Percentiles rank a stretch among this genome's conserved stretches.
Conservation (phyloP, 1,140 invertebrate genomes). For the Musca vetustissima region DNA sequence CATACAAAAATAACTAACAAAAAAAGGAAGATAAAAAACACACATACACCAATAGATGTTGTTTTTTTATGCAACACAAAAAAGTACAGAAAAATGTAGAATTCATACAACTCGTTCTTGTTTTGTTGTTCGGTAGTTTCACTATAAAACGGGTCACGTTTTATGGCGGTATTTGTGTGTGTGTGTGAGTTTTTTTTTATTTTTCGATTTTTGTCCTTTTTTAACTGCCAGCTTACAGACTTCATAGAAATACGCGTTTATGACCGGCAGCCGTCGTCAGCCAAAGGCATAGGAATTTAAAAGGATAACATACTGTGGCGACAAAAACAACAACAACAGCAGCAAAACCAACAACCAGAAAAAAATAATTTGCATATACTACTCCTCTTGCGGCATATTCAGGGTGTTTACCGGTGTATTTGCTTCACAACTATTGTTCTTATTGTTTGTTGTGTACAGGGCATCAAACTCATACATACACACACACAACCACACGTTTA, state of each 20-base stretch:
- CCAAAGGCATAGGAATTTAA: conserved; percentile 4
- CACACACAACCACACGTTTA: too few species aligned
- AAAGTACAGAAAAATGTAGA: background rate
- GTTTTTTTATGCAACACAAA: background rate
- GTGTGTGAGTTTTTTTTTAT: background rate
- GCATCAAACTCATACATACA: too few species aligned
- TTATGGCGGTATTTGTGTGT: background rate
- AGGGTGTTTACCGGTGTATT: too few species aligned
- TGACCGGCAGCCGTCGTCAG: conserved; percentile 5
- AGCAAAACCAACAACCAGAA: background rate
- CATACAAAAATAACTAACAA: background rate
- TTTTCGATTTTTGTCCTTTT: background rate
- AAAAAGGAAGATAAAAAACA: background rate
- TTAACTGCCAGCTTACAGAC: background rate
- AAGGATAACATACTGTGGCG: conserved; percentile 3
- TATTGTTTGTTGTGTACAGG: too few species aligned
- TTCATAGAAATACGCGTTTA: background rate
- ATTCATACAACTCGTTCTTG: background rate
- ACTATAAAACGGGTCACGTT: conserved; percentile 19
- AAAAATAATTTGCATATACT: conserved; percentile 18
- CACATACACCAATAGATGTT: background rate
- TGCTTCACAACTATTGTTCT: too few species aligned
- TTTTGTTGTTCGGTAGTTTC: background rate
- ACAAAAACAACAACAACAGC: background rate
- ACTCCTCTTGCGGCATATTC: too few species aligned